phyloP scores from a whole-genome alignment of 2,113 vertebrate genomes.

The Oenanthe melanoleuca region DNA sequence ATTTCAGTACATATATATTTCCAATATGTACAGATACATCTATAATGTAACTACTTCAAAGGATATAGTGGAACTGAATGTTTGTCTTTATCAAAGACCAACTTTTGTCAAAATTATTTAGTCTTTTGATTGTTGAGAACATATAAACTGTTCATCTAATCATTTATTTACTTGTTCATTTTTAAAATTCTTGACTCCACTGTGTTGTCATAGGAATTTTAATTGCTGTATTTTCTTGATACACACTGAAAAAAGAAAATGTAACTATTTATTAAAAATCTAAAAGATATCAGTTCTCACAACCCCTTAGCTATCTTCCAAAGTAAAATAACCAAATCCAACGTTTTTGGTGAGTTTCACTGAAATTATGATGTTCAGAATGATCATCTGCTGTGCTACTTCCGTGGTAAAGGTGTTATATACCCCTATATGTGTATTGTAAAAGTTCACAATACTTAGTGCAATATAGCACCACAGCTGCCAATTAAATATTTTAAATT shows the following conservation, averaged over 20 bases:
- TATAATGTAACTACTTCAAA: background rate
- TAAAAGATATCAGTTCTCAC: background rate
- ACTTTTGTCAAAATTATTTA: background rate
- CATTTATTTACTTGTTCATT: background rate
- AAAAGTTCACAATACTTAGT: background rate
- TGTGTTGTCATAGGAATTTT: background rate
- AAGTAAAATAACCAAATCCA: background rate
- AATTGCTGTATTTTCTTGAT: background rate
- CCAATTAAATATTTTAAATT: constrained; percentile 13
- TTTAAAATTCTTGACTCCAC: background rate
- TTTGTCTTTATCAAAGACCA: background rate
- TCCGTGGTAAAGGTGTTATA: background rate
- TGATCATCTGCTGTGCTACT: background rate
- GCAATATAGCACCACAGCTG: background rate
- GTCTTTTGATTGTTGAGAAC: background rate
- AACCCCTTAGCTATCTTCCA: background rate
- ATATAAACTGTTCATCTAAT: background rate
- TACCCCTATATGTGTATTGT: background rate
- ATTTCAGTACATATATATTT: background rate
- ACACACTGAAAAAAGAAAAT: background rate
- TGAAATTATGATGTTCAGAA: background rate
- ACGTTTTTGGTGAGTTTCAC: background rate
- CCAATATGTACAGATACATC: background rate
- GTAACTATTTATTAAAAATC: background rate
- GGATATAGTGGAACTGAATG: background rate